Evolutionary conservation across 1,140 invertebrate genomes (phyloP), one percentile per base, ranked within the genome.

Genomic region (Saccostrea echinata): DNA sequence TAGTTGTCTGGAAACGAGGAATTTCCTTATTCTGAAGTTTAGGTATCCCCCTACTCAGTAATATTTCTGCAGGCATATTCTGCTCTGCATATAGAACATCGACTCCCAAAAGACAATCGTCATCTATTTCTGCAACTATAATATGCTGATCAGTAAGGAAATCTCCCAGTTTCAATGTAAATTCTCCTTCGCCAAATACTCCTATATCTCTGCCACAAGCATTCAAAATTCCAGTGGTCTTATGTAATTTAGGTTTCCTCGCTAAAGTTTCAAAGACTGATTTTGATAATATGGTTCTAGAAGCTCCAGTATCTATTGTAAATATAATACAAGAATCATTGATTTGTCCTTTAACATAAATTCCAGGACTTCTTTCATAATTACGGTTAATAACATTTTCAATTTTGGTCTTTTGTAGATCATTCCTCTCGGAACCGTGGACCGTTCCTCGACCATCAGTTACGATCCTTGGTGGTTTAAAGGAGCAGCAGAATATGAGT

Each of bases 71-170:
- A n/a, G 57, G 61, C 11, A 82, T 82, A 21, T 27, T 30, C n/a
- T 55, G 21, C 18, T 55, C 30, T 12, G 83, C 84, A 51, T 86
- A 57, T n/a, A 89, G 51, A 43, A 80, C 82, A 55, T 86, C 85
- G 1, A 90, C 84, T 8, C 89, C 87, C 16, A 86, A 55, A 21
- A 90, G 71, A 13, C 51, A 87, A 81, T 84, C 87, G 86, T 90
- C 90, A 24, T 86, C 84, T 61, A 89, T 90, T 21, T 90, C 84
- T 71, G 90, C 86, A 86, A 90, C 61, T 64, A 89, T 85, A 11
- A 90, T n/a, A n/a, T 87, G 84, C 30, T 24, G 30, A 6, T 57
- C 27, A 53, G 87, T 52, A 11, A 57, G 27, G 24, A 86, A 57
- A n/a, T 53, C 12, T 13, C 85, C 84, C 2, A 86, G 11, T 24